Conservation (phyloP, 2,888 invertebrate species). For the Caenorhabditis drosophilae region DNA sequence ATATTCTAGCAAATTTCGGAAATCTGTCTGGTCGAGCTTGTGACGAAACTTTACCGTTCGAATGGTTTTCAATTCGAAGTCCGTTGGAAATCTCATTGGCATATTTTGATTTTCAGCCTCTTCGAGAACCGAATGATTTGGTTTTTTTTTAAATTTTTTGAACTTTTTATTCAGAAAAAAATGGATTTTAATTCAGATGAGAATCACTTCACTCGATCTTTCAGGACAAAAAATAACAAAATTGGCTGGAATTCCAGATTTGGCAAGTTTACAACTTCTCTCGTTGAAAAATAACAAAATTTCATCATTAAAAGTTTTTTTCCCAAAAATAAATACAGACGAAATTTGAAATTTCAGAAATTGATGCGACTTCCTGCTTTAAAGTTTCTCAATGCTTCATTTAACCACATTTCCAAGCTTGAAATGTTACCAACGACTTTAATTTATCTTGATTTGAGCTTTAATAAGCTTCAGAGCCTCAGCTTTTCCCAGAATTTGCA, state of each 20-base stretch:
- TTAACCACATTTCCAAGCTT: slow-evolving; percentile 52
- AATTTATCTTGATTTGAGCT: slow-evolving; percentile 41
- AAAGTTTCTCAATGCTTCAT: slow-evolving; percentile 49
- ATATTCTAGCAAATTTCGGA: slow-evolving; percentile 15
- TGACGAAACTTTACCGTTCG: slow-evolving; percentile 23
- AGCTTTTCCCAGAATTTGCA: slow-evolving; percentile 34
- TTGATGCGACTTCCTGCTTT: slow-evolving; percentile 42
- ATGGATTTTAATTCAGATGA: slow-evolving; percentile 44
- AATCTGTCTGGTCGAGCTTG: slow-evolving; percentile 22
- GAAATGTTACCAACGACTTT: slow-evolving; percentile 54
- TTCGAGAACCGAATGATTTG: slow-evolving; percentile 23
- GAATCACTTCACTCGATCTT: slow-evolving; percentile 52
- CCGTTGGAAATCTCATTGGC: slow-evolving; percentile 55
- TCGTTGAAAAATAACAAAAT: slow-evolving; percentile 54
- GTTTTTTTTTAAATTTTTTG: neutral
- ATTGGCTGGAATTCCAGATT: slow-evolving; percentile 54
- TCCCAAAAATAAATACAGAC: too few species aligned
- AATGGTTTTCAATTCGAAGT: slow-evolving; percentile 42
- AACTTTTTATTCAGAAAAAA: slow-evolving; percentile 2
- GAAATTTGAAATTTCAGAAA: slow-evolving; percentile 29
- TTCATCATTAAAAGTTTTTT: slow-evolving; percentile 39
- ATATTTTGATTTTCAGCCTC: slow-evolving; percentile 30
- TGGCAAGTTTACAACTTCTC: slow-evolving; percentile 47
- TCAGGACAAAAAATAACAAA: slow-evolving; percentile 49
- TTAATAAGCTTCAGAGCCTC: slow-evolving; percentile 40